Evolutionary conservation across 2,113 vertebrate species (phyloP).

Genomic region (Colinus virginianus): DNA sequence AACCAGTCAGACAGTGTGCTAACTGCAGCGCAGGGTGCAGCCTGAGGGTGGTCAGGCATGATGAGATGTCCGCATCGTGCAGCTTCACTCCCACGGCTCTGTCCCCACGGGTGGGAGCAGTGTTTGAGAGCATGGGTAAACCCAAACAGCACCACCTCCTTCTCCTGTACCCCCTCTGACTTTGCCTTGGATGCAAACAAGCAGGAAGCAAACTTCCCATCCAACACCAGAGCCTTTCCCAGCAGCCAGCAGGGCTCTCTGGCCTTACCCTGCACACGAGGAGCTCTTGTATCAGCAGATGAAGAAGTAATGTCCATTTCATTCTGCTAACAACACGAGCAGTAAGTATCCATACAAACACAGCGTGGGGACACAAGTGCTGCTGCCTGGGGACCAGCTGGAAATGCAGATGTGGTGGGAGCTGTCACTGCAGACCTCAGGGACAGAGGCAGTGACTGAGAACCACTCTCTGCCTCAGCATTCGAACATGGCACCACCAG

Average conservation of each 20-base stretch:
- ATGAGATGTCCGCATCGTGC: not conserved
- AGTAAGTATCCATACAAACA: not conserved
- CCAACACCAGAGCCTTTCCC: not conserved
- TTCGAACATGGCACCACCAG: not conserved
- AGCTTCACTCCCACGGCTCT: not conserved
- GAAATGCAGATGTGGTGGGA: fast-evolving
- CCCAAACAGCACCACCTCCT: not conserved
- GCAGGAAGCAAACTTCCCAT: not conserved
- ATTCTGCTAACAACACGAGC: not conserved
- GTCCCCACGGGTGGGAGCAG: fast-evolving
- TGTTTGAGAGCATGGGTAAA: fast-evolving
- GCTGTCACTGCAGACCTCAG: not conserved
- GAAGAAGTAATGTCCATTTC: not conserved
- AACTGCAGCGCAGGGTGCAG: not conserved
- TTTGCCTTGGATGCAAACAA: not conserved
- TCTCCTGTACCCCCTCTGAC: not conserved
- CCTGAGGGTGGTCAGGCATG: not conserved
- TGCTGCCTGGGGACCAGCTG: not conserved
- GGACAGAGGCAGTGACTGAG: not conserved
- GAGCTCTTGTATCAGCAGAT: not conserved
- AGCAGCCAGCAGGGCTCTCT: not conserved
- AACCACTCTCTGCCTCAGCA: not conserved
- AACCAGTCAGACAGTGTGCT: not conserved
- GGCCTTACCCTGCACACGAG: not conserved
- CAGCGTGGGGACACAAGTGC: too few species aligned